These are phyloP conservation scores for Champsocephalus esox DNA, from an alignment of 2,797 vertebrate genomes.

Conservation along the genomic window DNA sequence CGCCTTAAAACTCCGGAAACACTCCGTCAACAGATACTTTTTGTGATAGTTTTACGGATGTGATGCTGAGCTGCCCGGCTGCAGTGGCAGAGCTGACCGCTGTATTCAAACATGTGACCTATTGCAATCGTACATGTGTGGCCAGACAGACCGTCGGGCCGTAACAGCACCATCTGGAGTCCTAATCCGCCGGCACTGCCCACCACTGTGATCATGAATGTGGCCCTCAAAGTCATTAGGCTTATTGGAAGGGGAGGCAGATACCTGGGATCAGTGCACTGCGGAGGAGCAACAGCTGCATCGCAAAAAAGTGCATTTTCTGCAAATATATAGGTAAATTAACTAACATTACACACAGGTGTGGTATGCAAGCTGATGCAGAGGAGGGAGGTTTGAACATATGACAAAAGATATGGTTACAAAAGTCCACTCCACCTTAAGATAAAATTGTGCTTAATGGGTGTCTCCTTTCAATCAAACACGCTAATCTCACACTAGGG, in stretches of 20 bases:
- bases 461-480: too few species aligned
- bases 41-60: slow-evolving; percentile 2
- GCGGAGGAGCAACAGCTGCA: slow-evolving; percentile 20
- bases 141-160: slow-evolving; percentile 66
- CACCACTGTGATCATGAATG: slow-evolving; percentile 58
- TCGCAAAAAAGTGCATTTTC: slow-evolving; percentile 4
- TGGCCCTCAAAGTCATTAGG: slow-evolving; percentile 73
- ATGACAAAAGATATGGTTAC: not conserved
- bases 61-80: slow-evolving; percentile 21
- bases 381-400: not conserved
- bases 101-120: slow-evolving; percentile 73
- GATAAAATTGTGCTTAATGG: too few species aligned
- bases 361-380: not conserved
- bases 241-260: slow-evolving; percentile 65
- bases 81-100: slow-evolving; percentile 39
- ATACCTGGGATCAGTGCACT: slow-evolving; percentile 55
- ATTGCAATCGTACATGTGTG: slow-evolving; percentile 63
- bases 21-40: slow-evolving; percentile 3
- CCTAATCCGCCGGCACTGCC: slow-evolving; percentile 74
- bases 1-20: slow-evolving; percentile 29
- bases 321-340: not conserved
- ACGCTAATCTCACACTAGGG: too few species aligned
- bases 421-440: not conserved
- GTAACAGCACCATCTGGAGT: slow-evolving; percentile 81
- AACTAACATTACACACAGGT: not conserved